phyloP scores from a whole-genome alignment of 2,888 invertebrate species.

The Escarpia spicata region DNA sequence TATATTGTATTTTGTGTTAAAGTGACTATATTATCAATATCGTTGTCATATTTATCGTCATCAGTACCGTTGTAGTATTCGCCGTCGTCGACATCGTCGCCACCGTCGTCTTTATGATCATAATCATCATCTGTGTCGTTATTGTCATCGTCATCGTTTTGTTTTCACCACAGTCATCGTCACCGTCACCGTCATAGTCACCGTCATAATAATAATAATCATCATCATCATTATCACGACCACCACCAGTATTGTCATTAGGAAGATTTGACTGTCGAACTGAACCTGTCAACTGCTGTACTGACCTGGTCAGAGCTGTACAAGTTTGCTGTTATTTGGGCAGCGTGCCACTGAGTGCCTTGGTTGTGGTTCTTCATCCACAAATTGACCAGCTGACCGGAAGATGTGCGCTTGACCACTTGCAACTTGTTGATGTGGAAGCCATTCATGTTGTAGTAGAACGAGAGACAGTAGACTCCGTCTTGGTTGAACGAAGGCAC shows the following conservation, averaged over 20 bases:
- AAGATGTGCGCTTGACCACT: not conserved
- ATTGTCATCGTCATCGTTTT: not conserved
- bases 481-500: not conserved
- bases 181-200: not conserved
- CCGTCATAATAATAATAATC: not conserved
- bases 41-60: no score
- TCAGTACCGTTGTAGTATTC: no score
- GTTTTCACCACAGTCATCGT: not conserved
- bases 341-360: not conserved
- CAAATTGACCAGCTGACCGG: not conserved
- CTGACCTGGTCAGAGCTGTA: not conserved
- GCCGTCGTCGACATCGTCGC: no score
- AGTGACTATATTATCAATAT: no score
- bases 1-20: no score
- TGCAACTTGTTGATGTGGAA: constrained; percentile 7
- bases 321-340: not conserved
- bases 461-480: constrained; percentile 17
- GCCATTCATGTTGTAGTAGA: constrained; percentile 25
- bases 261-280: not conserved
- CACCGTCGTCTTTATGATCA: no score
- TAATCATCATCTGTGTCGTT: no score
- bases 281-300: not conserved
- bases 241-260: not conserved
- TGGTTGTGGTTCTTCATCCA: not conserved
- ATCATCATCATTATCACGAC: not conserved